Conservation (phyloP, 2,888 invertebrate genomes). For the Hedya salicella region DNA sequence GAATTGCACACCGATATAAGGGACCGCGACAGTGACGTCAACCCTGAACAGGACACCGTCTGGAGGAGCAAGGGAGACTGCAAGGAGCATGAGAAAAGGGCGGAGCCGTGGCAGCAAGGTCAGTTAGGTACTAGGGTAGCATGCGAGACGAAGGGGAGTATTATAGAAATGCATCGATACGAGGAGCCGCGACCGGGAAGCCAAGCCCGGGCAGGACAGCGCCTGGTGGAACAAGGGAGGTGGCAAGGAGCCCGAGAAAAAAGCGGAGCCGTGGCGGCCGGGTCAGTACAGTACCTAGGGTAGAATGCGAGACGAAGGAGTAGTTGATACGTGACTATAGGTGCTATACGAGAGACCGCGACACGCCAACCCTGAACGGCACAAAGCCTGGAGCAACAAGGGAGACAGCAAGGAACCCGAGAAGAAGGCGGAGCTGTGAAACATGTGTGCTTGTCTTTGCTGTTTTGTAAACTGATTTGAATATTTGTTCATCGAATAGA, state of each 20-base stretch:
- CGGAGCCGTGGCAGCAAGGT: conserved; percentile 67
- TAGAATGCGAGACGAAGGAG: not conserved
- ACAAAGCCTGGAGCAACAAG: conserved; percentile 51
- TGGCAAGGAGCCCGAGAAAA: conserved; percentile 61
- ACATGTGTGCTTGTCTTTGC: too few relatives aligned
- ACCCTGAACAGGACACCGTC: conserved; percentile 48
- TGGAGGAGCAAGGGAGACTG: conserved; percentile 51
- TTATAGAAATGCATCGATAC: too few relatives aligned
- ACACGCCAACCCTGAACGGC: conserved; percentile 47
- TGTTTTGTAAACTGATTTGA: too few relatives aligned
- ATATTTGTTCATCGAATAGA: too few relatives aligned
- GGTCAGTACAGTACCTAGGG: conserved; percentile 53
- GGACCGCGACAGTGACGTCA: conserved; percentile 37
- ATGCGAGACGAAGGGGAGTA: not conserved
- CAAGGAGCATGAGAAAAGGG: conserved; percentile 63
- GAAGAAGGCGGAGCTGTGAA: conserved; percentile 66
- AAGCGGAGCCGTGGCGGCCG: conserved; percentile 64
- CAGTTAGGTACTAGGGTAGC: conserved; percentile 45
- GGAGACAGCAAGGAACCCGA: conserved; percentile 55
- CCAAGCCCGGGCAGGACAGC: conserved; percentile 47
- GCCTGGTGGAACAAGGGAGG: conserved; percentile 51
- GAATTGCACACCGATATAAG: too few relatives aligned
- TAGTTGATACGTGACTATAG: not conserved
- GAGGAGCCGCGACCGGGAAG: conserved; percentile 34
- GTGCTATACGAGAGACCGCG: conserved; percentile 5